Percentiles rank a stretch among this genome's conserved stretches.
Conservation (phyloP, 2,797 vertebrate species). For the Coendou prehensilis region DNA sequence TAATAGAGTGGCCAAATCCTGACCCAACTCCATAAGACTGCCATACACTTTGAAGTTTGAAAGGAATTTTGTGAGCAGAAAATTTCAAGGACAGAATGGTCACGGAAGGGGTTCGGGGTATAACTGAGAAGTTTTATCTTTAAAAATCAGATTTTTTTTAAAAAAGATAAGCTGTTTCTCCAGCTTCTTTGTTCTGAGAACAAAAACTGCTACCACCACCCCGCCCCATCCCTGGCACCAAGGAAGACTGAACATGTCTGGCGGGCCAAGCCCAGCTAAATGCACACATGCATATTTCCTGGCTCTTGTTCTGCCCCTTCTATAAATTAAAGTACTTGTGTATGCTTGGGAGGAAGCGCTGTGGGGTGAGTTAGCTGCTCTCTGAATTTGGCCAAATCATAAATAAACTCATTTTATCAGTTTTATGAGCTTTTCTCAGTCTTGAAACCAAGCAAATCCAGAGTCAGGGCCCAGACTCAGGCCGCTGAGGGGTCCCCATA, state of each 20-base stretch:
- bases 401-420: neutral
- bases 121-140: neutral
- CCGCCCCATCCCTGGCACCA: neutral
- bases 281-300: neutral
- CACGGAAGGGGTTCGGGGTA: neutral
- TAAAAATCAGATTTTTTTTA: neutral
- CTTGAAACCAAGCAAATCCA: neutral
- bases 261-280: neutral
- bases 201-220: neutral
- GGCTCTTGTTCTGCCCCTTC: neutral
- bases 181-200: neutral
- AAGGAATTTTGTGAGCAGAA: slow-evolving; percentile 58
- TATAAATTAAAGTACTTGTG: neutral
- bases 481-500: neutral
- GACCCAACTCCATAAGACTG: slow-evolving; percentile 25
- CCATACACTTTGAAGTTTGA: slow-evolving; percentile 28
- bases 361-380: neutral
- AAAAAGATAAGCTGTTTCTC: neutral
- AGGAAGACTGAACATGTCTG: neutral
- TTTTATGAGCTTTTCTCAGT: neutral
- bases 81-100: slow-evolving; percentile 67
- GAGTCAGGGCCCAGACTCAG: neutral
- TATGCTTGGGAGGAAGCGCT: neutral
- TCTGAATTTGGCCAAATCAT: neutral
- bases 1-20: slow-evolving; percentile 71